Conservation (phyloP, 2,888 invertebrate genomes). For the Zeuzera pyrina region DNA sequence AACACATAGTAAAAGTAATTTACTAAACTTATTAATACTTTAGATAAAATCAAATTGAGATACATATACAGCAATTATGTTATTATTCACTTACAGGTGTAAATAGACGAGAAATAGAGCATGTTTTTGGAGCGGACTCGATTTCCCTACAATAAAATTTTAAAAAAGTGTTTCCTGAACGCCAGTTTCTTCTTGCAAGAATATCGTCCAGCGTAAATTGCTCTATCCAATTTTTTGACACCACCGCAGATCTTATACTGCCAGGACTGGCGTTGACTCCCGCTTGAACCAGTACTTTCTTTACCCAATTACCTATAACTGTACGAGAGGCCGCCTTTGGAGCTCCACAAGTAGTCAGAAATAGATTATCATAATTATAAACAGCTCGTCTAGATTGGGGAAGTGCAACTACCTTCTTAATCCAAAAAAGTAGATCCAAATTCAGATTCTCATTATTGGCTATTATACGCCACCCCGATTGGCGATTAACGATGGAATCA, state of each 20-base stretch:
- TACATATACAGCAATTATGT: too few species aligned
- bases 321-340: constrained; percentile 9
- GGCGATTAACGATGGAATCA: neutral
- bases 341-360: neutral
- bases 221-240: constrained; percentile 14
- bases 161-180: constrained; percentile 3
- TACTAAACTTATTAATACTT: too few species aligned
- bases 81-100: too few species aligned
- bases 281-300: constrained; percentile 12
- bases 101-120: too few species aligned
- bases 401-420: constrained; percentile 1
- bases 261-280: constrained; percentile 11
- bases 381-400: too few species aligned
- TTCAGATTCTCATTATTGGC: neutral
- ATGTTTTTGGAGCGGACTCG: too few species aligned
- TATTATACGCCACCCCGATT: neutral
- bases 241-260: constrained; percentile 15
- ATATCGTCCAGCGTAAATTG: constrained; percentile 1
- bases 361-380: constrained; percentile 1
- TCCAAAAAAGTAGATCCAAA: constrained; percentile 1
- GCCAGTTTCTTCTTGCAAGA: constrained; percentile 7
- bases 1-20: too few species aligned
- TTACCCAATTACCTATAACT: constrained; percentile 15
- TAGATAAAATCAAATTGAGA: too few species aligned
- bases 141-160: constrained; percentile 1